These are phyloP conservation scores for Rhagoletis pomonella DNA, from an alignment of 1,140 invertebrate genomes.

Conservation along the genomic window DNA sequence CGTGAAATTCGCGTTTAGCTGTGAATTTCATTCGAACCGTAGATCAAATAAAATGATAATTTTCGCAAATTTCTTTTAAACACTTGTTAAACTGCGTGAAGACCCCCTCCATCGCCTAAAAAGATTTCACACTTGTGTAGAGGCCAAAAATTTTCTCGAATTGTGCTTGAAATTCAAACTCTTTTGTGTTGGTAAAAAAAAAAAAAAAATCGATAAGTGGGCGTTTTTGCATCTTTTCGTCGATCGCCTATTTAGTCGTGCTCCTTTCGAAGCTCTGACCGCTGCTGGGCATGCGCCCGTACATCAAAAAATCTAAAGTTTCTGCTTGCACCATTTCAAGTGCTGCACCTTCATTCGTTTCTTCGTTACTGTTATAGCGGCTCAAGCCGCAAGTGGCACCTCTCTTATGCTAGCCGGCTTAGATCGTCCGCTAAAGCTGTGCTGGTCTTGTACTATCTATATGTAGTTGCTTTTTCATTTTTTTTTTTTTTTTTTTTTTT, in stretches of 20 bases:
- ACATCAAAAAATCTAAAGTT: not conserved
- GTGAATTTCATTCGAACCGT: not conserved
- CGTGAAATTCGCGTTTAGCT: not conserved
- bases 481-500: too few species aligned
- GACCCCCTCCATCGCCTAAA: not conserved
- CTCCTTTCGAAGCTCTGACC: not conserved
- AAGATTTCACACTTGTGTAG: too few species aligned
- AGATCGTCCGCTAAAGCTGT: not conserved
- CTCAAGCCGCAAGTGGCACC: not conserved
- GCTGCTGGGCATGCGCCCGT: not conserved
- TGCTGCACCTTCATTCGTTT: conserved; percentile 3
- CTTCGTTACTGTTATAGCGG: not conserved
- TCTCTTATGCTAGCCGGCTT: not conserved
- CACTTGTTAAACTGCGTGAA: not conserved
- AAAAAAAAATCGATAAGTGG: not conserved
- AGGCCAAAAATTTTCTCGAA: too few species aligned
- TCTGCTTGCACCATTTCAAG: not conserved
- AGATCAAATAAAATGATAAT: conserved; percentile 26
- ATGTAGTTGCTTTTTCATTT: not conserved
- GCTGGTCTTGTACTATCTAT: not conserved
- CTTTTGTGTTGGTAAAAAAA: not conserved
- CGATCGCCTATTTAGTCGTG: not conserved
- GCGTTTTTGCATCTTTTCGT: not conserved
- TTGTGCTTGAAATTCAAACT: not conserved
- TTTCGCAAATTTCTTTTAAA: conserved; percentile 32